phyloP scores from a whole-genome alignment of 2,888 invertebrate species.

The Agrilus mali region DNA sequence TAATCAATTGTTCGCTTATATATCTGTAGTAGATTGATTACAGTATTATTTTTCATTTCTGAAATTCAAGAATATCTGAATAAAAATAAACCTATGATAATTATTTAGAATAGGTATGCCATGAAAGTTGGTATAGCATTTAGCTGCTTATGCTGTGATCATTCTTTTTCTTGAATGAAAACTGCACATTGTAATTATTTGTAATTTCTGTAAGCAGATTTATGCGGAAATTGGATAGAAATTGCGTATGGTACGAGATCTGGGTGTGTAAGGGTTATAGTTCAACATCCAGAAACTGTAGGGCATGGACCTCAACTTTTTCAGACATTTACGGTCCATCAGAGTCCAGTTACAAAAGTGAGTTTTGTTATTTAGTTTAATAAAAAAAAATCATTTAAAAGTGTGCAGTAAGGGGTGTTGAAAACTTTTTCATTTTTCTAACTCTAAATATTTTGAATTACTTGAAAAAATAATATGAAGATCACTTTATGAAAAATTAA shows the following conservation, averaged over 20 bases:
- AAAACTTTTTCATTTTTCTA: too few relatives aligned
- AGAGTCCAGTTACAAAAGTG: slow-evolving; percentile 90
- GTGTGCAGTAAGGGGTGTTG: too few relatives aligned
- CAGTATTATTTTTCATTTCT: too few relatives aligned
- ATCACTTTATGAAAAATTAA: too few relatives aligned
- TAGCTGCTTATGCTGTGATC: neutral
- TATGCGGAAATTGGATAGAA: slow-evolving; percentile 99
- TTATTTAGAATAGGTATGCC: too few relatives aligned
- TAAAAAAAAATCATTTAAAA: neutral
- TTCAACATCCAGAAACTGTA: slow-evolving; percentile 97
- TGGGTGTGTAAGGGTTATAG: slow-evolving; percentile 92
- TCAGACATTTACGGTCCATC: slow-evolving; percentile 95
- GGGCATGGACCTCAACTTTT: slow-evolving; percentile 97
- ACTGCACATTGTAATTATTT: too few relatives aligned
- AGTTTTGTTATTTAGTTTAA: slow-evolving; percentile 1
- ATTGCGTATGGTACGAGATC: slow-evolving; percentile 97
- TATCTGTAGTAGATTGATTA: too few relatives aligned
- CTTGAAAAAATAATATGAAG: too few relatives aligned
- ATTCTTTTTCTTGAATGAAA: neutral
- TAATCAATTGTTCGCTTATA: too few relatives aligned
- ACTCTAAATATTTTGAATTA: too few relatives aligned
- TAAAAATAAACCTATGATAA: too few relatives aligned
- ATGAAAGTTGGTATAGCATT: neutral
- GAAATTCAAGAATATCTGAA: neutral
- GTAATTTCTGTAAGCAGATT: slow-evolving; percentile 42